Percentiles rank a stretch among this genome's conserved stretches.
phyloP scores from a whole-genome alignment of 2,113 vertebrate species.

The Mirza zaza region DNA sequence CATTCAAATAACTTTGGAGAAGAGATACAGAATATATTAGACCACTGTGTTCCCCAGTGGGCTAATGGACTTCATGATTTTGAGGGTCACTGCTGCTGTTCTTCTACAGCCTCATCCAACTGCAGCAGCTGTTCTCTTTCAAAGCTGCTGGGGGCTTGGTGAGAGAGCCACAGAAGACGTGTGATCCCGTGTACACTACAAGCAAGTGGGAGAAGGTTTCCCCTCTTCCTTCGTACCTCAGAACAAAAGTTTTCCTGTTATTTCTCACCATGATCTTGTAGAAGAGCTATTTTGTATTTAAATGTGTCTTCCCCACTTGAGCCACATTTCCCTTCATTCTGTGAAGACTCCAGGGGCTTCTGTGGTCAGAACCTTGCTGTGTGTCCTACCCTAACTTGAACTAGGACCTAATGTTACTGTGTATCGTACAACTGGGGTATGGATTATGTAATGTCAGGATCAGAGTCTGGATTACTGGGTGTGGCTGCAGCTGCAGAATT shows the following conservation, averaged over 20 bases:
- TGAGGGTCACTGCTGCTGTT: too few relatives aligned
- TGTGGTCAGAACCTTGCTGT: too few relatives aligned
- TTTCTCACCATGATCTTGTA: too few relatives aligned
- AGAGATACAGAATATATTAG: neutral
- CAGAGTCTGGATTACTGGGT: neutral
- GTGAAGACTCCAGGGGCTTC: too few relatives aligned
- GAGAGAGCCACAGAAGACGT: neutral
- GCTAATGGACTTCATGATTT: neutral
- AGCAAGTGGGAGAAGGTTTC: neutral
- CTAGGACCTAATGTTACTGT: neutral
- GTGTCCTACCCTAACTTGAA: too few relatives aligned
- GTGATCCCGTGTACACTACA: too few relatives aligned
- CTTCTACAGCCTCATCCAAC: accelerated
- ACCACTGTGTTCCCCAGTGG: accelerated
- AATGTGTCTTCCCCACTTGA: too few relatives aligned
- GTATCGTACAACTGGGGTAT: too few relatives aligned
- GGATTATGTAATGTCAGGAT: neutral
- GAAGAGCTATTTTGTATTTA: too few relatives aligned
- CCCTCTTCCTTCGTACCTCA: neutral
- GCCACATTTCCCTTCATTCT: too few relatives aligned
- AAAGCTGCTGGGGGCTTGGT: neutral
- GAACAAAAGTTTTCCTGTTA: too few relatives aligned
- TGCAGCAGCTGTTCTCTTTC: neutral
- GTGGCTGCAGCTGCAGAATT: too few relatives aligned
- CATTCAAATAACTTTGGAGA: neutral